These are phyloP conservation scores for Halictus quadricinctus DNA, from an alignment of 2,888 invertebrate genomes.

Conservation along the genomic window DNA sequence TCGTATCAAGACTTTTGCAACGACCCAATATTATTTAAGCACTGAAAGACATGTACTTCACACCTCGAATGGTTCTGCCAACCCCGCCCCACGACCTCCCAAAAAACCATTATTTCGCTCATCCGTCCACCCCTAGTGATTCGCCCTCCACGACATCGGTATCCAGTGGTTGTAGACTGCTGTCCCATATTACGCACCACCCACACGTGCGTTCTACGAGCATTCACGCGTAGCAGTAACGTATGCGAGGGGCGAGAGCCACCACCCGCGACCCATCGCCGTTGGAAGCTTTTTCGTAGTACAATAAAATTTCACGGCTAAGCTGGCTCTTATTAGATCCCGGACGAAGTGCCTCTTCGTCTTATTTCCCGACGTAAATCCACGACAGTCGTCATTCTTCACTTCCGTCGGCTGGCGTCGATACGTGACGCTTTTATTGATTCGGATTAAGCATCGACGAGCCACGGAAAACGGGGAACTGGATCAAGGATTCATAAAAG, in stretches of 20 bases:
- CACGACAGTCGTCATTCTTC: constrained; percentile 22
- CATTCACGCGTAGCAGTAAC: constrained; percentile 48
- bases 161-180: constrained; percentile 30
- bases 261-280: constrained; percentile 21
- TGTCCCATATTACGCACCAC: constrained; percentile 46
- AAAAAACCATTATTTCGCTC: constrained; percentile 55
- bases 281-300: constrained; percentile 39
- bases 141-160: constrained; percentile 35
- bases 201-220: constrained; percentile 31
- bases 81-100: neutral
- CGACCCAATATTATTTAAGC: constrained; percentile 44
- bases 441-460: constrained; percentile 16
- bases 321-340: constrained; percentile 64
- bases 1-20: too few species aligned
- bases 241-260: constrained; percentile 48
- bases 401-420: constrained; percentile 9
- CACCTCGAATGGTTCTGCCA: neutral
- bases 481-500: constrained; percentile 4
- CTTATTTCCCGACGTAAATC: constrained; percentile 57
- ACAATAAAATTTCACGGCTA: constrained; percentile 67
- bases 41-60: constrained; percentile 8
- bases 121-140: constrained; percentile 45
- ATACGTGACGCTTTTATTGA: constrained; percentile 19
- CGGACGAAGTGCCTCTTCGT: constrained; percentile 47
- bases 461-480: too few species aligned